These are phyloP conservation scores for Gymnoscopelus braueri DNA, from an alignment of 2,797 vertebrate genomes.

Conservation along the genomic window DNA sequence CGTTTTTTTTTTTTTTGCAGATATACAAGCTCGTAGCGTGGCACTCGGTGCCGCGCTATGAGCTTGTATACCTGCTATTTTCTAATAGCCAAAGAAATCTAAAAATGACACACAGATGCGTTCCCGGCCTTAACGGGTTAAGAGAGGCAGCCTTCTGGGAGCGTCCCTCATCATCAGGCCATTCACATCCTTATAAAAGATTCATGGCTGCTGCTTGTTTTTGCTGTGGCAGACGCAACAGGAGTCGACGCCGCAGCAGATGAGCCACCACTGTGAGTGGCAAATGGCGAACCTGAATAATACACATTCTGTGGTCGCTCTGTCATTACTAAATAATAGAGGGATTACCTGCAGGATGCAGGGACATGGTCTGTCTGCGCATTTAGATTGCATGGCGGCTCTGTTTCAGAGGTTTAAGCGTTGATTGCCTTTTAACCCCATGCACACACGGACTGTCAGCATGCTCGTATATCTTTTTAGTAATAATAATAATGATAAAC, in stretches of 20 bases:
- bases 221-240: conserved; percentile 61
- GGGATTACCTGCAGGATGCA: conserved; percentile 1
- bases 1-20: too few relatives aligned
- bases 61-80: too few relatives aligned
- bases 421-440: not conserved
- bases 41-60: too few relatives aligned
- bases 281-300: conserved; percentile 54
- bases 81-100: too few relatives aligned
- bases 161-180: conserved; percentile 61
- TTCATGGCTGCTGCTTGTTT: conserved; percentile 70
- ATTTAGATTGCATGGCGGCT: conserved; percentile 4
- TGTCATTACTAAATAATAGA: conserved; percentile 38
- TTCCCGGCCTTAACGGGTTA: too few relatives aligned
- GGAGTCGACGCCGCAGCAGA: conserved; percentile 58
- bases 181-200: conserved; percentile 73
- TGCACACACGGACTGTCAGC: too few relatives aligned
- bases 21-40: too few relatives aligned
- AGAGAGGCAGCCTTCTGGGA: conserved; percentile 59
- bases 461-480: too few relatives aligned
- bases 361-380: not conserved
- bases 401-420: not conserved
- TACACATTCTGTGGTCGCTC: conserved; percentile 27
- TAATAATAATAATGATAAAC: too few relatives aligned
- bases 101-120: too few relatives aligned
- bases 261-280: conserved; percentile 52